phyloP scores from a whole-genome alignment of 2,888 invertebrate genomes.

The Caenorhabditis uteleia region DNA sequence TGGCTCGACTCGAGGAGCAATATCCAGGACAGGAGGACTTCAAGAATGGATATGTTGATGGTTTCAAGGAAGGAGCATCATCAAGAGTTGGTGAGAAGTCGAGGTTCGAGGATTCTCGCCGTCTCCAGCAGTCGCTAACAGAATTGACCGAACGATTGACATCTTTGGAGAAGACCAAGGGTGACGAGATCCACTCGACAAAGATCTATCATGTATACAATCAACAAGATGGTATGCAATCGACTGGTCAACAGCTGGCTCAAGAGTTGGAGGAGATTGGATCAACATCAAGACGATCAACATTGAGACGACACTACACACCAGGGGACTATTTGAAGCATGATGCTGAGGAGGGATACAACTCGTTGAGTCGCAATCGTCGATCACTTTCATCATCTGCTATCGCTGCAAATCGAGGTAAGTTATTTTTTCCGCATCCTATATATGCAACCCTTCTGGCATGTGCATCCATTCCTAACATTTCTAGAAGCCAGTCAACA shows the following conservation, averaged over 20 bases:
- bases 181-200: constrained; percentile 70
- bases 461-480: neutral
- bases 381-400: constrained; percentile 68
- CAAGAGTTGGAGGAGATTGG: constrained; percentile 67
- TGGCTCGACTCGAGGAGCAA: constrained; percentile 68
- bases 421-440: constrained; percentile 2
- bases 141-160: constrained; percentile 68
- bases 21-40: constrained; percentile 70
- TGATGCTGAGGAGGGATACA: constrained; percentile 67
- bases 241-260: constrained; percentile 67
- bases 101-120: constrained; percentile 63
- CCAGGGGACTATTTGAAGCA: constrained; percentile 69
- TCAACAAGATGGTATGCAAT: constrained; percentile 57
- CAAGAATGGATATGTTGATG: constrained; percentile 69
- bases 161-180: constrained; percentile 64
- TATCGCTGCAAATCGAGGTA: constrained; percentile 63
- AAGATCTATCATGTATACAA: constrained; percentile 70
- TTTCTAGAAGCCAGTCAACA: constrained; percentile 33
- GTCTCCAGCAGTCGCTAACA: constrained; percentile 65
- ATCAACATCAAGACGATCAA: constrained; percentile 60
- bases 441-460: neutral
- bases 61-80: constrained; percentile 68
- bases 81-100: constrained; percentile 49
- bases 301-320: constrained; percentile 69
- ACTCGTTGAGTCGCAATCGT: constrained; percentile 60